These are phyloP conservation scores for Brenthis hecate DNA, from an alignment of 2,888 invertebrate genomes.

Conservation along the genomic window DNA sequence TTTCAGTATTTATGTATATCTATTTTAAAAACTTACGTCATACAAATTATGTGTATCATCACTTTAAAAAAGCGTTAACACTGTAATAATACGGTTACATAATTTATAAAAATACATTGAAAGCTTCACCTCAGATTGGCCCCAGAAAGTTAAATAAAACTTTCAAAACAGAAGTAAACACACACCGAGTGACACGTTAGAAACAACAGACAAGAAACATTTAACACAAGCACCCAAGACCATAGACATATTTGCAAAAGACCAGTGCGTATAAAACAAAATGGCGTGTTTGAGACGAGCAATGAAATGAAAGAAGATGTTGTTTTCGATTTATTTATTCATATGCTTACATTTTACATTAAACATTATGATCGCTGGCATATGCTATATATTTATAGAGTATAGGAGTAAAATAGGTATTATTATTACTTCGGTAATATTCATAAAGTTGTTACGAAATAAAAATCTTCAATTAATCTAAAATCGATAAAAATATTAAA, in stretches of 20 bases:
- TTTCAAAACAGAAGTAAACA: neutral
- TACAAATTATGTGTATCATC: no score
- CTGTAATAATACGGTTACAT: no score
- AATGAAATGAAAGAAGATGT: conserved; percentile 52
- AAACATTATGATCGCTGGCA: conserved; percentile 56
- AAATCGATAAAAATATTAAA: conserved; percentile 46
- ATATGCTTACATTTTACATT: conserved; percentile 69
- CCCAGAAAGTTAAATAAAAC: no score
- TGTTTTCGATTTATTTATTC: conserved; percentile 70
- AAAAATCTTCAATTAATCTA: conserved; percentile 30
- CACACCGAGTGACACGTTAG: conserved; percentile 5
- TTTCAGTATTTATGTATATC: no score
- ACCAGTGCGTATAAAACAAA: conserved; percentile 1
- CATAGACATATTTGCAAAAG: conserved; percentile 1
- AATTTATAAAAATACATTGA: no score
- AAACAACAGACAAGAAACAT: conserved; percentile 8
- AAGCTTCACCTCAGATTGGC: no score
- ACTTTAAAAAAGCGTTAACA: no score
- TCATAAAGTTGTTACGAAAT: no score
- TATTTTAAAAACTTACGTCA: no score
- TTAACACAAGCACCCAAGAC: conserved; percentile 26
- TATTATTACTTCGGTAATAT: conserved; percentile 44
- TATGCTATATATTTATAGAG: conserved; percentile 53
- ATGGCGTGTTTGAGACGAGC: conserved; percentile 13
- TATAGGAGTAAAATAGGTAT: conserved; percentile 44